Evolutionary conservation across 2,113 vertebrate species (phyloP).

Genomic region (Piprites chloris): DNA sequence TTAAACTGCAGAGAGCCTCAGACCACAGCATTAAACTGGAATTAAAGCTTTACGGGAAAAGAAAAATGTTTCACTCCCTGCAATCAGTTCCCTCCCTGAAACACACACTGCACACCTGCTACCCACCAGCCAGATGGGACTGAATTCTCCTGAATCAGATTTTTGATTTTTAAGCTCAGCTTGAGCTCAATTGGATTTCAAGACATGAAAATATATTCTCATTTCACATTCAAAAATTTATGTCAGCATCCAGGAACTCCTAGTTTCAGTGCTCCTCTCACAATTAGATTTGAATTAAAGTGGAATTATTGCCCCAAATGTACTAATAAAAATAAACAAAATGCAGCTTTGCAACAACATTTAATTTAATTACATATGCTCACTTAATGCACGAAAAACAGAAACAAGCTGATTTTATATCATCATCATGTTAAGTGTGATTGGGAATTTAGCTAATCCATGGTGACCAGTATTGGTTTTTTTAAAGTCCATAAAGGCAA

Average conservation of each 20-base stretch:
- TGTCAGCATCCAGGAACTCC: neutral
- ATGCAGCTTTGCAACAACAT: neutral
- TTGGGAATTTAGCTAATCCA: neutral
- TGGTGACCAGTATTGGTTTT: neutral
- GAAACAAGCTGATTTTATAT: neutral
- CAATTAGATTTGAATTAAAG: neutral
- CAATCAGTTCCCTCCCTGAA: neutral
- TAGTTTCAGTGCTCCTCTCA: neutral
- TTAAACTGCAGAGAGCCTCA: constrained; percentile 45
- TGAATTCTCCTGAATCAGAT: neutral
- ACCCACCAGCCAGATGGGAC: constrained; percentile 17
- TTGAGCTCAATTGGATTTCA: constrained; percentile 15
- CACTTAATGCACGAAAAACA: neutral
- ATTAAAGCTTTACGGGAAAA: constrained; percentile 52
- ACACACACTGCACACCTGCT: constrained; percentile 27
- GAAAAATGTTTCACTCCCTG: constrained; percentile 34
- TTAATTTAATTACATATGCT: neutral
- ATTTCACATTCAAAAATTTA: neutral
- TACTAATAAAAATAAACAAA: neutral
- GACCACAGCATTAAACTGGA: constrained; percentile 51
- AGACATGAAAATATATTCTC: neutral
- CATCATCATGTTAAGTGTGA: neutral
- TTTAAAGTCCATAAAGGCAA: neutral
- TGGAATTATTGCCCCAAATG: neutral
- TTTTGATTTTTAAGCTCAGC: neutral